A percentile compares a stretch with the other conserved stretches of the same genome.
These are phyloP conservation scores for Dasysyrphus albostriatus DNA, from an alignment of 2,888 invertebrate genomes.

Conservation along the genomic window DNA sequence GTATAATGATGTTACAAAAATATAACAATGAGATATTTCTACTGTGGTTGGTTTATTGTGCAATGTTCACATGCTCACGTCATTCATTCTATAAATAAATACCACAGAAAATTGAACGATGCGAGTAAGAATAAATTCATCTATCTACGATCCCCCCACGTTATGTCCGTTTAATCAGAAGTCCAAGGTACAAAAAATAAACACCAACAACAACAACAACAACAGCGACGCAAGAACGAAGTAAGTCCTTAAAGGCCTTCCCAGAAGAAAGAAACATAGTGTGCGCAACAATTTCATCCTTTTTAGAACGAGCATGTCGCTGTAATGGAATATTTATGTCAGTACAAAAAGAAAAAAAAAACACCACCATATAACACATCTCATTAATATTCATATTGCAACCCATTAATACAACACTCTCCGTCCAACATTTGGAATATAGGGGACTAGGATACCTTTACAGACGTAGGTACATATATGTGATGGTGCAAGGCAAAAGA, in stretches of 20 bases:
- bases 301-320: slow-evolving; percentile 70
- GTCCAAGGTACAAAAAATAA: slow-evolving; percentile 13
- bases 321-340: slow-evolving; percentile 76
- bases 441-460: not conserved
- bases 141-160: slow-evolving; percentile 32
- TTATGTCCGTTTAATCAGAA: slow-evolving; percentile 19
- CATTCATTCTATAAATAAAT: slow-evolving; percentile 57
- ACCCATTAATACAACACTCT: slow-evolving; percentile 75
- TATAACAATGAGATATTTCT: no score
- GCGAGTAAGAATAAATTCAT: slow-evolving; percentile 42
- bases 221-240: slow-evolving; percentile 13
- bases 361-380: slow-evolving; percentile 54
- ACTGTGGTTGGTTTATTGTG: not conserved
- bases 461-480: not conserved
- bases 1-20: no score
- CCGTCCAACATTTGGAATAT: slow-evolving; percentile 39
- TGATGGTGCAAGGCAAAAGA: not conserved
- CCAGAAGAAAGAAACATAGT: slow-evolving; percentile 34
- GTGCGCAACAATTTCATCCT: slow-evolving; percentile 72
- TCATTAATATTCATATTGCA: slow-evolving; percentile 76
- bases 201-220: slow-evolving; percentile 11
- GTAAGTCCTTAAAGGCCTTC: not conserved
- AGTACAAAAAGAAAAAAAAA: slow-evolving; percentile 50
- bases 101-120: slow-evolving; percentile 27
- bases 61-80: slow-evolving; percentile 30